These are phyloP conservation scores for Melanchra persicariae DNA, from an alignment of 2,888 invertebrate genomes.

Conservation along the genomic window DNA sequence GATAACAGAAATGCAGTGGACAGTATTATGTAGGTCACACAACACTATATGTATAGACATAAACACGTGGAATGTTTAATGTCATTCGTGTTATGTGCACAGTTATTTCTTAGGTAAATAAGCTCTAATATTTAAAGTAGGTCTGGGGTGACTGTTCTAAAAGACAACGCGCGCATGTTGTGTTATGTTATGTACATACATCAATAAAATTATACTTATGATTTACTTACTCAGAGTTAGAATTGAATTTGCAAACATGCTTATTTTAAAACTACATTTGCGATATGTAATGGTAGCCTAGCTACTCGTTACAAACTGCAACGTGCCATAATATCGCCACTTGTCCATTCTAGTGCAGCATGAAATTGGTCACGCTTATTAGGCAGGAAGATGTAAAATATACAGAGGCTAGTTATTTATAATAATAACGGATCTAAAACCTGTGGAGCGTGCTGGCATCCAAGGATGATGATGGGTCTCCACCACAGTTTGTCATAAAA, in stretches of 20 bases:
- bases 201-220: constrained; percentile 20
- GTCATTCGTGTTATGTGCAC: constrained; percentile 48
- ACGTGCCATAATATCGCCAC: not conserved
- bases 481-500: constrained; percentile 1
- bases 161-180: constrained; percentile 11
- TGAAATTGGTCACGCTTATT: constrained; percentile 39
- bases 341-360: constrained; percentile 14
- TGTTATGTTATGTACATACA: constrained; percentile 33
- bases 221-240: not conserved
- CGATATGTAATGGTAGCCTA: not conserved
- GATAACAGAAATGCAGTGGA: constrained; percentile 87
- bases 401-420: constrained; percentile 6
- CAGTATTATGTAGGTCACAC: constrained; percentile 80
- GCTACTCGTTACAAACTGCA: constrained; percentile 1
- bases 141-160: constrained; percentile 36
- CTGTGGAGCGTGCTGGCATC: constrained; percentile 36
- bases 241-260: constrained; percentile 9
- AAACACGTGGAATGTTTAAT: constrained; percentile 42
- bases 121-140: constrained; percentile 37
- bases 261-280: constrained; percentile 23
- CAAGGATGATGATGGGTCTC: constrained; percentile 21
- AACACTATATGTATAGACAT: constrained; percentile 48
- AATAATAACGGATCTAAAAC: constrained; percentile 27
- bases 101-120: constrained; percentile 52
- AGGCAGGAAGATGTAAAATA: constrained; percentile 20